Percentiles rank a stretch among this genome's conserved stretches.
phyloP scores from a whole-genome alignment of 2,888 invertebrate genomes.

The Mythimna vitellina region DNA sequence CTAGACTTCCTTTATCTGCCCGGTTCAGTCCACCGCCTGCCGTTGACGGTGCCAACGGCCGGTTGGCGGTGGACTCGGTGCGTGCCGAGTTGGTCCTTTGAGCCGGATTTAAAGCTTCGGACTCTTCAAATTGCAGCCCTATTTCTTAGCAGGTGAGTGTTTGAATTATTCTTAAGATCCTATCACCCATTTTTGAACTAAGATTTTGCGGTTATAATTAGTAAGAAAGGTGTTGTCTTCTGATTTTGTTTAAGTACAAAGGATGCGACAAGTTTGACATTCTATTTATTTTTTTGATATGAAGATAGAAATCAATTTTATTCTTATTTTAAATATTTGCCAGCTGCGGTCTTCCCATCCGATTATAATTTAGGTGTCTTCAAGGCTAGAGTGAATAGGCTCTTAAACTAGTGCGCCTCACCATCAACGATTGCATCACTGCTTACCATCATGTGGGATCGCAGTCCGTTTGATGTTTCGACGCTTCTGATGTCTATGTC shows the following conservation, averaged over 20 bases:
- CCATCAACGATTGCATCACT: no score
- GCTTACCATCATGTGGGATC: no score
- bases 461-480: no score
- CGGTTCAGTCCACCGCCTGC: conserved; percentile 19
- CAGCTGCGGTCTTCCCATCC: no score
- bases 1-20: neutral
- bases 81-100: neutral
- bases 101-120: no score
- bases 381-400: neutral
- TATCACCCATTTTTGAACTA: neutral
- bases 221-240: no score
- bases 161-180: neutral
- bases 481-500: no score
- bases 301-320: no score
- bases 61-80: conserved; percentile 38
- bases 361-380: neutral
- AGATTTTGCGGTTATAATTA: neutral
- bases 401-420: no score
- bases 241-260: no score
- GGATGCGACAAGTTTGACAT: neutral
- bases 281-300: no score
- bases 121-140: neutral
- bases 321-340: no score
- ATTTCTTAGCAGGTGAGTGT: conserved; percentile 3
- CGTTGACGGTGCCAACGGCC: neutral